These are phyloP conservation scores for Iguana delicatissima DNA, from an alignment of 2,797 vertebrate species.

Conservation along the genomic window DNA sequence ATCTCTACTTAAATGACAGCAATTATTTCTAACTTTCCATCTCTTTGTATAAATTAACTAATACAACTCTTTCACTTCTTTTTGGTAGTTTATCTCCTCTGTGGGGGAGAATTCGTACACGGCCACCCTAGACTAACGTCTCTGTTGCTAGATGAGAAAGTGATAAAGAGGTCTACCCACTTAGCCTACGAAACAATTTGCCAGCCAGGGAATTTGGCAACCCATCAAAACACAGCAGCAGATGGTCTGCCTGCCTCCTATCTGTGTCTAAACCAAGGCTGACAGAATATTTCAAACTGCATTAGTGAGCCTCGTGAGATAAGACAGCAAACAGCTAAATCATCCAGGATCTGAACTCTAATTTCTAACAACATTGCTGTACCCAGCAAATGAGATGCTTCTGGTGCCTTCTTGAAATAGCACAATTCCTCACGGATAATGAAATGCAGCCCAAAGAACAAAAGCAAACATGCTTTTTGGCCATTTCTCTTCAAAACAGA, in stretches of 20 bases:
- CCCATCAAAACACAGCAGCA: conserved; percentile 42
- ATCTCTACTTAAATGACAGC: neutral
- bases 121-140: conserved; percentile 19
- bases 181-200: conserved; percentile 36
- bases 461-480: conserved; percentile 29
- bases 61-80: neutral
- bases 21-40: neutral
- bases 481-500: conserved; percentile 17
- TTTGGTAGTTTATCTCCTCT: too few relatives aligned
- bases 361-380: conserved; percentile 30
- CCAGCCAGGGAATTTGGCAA: conserved; percentile 23
- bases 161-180: conserved; percentile 40
- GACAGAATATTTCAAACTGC: conserved; percentile 41
- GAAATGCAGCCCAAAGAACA: conserved; percentile 37
- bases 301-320: conserved; percentile 39
- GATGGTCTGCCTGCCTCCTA: conserved; percentile 40
- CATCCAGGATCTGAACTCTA: conserved; percentile 7
- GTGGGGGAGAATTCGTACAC: neutral
- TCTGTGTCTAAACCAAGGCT: conserved; percentile 22
- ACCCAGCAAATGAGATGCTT: conserved; percentile 10
- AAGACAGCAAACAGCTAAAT: conserved; percentile 31
- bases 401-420: conserved; percentile 3
- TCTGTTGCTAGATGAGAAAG: conserved; percentile 45
- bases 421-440: neutral
- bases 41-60: neutral